A percentile compares a stretch with the other conserved stretches of the same genome.
Conservation (phyloP, 2,797 vertebrate genomes). For the Clarias fuscus region DNA sequence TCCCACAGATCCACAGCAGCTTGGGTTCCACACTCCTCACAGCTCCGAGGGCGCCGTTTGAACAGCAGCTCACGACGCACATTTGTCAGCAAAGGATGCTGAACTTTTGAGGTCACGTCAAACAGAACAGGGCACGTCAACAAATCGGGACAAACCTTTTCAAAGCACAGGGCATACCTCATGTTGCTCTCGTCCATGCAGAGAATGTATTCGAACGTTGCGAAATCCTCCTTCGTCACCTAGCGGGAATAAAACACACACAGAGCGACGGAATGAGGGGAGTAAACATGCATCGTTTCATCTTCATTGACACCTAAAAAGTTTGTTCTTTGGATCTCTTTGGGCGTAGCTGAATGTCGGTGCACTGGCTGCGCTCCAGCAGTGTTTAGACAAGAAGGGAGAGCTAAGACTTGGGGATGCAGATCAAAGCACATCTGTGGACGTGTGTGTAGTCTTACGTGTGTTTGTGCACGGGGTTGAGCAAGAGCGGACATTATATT, state of each 20-base stretch:
- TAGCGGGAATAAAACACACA: slow-evolving; percentile 60
- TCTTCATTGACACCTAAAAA: neutral
- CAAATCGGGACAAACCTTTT: neutral
- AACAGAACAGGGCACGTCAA: neutral
- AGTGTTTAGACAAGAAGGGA: neutral
- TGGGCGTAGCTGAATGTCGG: neutral
- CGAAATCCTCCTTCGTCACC: slow-evolving; percentile 93
- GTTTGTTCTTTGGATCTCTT: neutral
- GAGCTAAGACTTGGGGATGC: neutral
- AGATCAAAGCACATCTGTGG: slow-evolving; percentile 54
- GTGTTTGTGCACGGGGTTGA: slow-evolving; percentile 17
- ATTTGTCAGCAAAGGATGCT: neutral
- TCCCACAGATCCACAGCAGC: neutral
- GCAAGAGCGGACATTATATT: slow-evolving; percentile 37
- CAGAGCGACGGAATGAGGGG: neutral
- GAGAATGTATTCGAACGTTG: slow-evolving; percentile 88
- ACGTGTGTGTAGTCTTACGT: slow-evolving; percentile 7
- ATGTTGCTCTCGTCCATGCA: slow-evolving; percentile 98
- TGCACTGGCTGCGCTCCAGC: neutral
- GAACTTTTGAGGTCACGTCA: neutral
- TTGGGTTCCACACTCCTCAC: neutral
- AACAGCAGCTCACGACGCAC: neutral
- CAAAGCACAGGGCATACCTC: slow-evolving; percentile 72
- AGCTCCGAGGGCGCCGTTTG: neutral
- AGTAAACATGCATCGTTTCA: neutral